Evolutionary conservation across 1,140 invertebrate species (phyloP).

Genomic region (Heliconius melpomene): DNA sequence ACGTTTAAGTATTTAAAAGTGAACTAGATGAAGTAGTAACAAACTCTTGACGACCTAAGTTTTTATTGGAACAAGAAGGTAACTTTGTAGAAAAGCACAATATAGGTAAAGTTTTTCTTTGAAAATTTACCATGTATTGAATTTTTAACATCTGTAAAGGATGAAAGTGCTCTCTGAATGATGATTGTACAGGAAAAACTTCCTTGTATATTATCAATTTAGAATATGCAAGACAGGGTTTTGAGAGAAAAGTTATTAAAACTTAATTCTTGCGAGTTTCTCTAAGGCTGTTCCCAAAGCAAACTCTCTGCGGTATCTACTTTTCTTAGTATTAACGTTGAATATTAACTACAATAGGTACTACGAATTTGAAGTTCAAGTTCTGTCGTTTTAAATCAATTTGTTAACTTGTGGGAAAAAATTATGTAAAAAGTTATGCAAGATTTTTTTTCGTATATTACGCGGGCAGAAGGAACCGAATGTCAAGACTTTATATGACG

Average conservation of each 20-base stretch:
- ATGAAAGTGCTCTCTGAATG: neutral
- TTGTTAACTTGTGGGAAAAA: too few relatives aligned
- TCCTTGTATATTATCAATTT: neutral
- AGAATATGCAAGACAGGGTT: neutral
- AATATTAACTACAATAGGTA: too few relatives aligned
- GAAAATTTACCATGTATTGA: constrained; percentile 11
- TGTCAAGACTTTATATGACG: too few relatives aligned
- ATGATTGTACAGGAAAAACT: neutral
- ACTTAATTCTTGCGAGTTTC: neutral
- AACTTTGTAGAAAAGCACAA: constrained; percentile 2
- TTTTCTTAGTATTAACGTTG: too few relatives aligned
- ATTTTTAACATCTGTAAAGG: constrained; percentile 9
- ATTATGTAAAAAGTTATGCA: too few relatives aligned
- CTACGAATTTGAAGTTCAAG: too few relatives aligned
- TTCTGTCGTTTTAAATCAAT: too few relatives aligned
- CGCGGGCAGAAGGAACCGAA: too few relatives aligned
- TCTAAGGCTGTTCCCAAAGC: neutral
- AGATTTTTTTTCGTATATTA: too few relatives aligned
- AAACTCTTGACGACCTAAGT: constrained; percentile 13
- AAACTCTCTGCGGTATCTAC: neutral
- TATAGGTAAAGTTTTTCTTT: constrained; percentile 3
- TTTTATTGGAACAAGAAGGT: constrained; percentile 12
- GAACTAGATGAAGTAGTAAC: constrained; percentile 11
- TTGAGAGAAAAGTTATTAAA: neutral
- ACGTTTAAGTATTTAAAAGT: neutral